phyloP scores from a whole-genome alignment of 30 jellyfish, hydroid and myxozoan species.

The Nemopilema nomurai region DNA sequence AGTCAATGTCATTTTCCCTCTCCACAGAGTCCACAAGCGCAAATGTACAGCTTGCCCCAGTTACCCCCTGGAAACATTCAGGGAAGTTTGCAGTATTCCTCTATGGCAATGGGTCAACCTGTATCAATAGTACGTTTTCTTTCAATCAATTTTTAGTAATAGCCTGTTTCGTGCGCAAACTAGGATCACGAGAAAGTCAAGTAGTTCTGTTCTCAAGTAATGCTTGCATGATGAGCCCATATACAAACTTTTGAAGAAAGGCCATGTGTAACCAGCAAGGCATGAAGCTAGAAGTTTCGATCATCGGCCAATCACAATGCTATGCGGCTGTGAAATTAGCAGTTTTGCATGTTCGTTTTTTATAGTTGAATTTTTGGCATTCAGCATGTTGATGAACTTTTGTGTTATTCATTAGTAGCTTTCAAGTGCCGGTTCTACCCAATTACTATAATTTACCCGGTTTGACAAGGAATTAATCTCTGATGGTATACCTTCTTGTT shows the following conservation, averaged over 20 bases:
- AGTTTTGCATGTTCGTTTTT: neutral
- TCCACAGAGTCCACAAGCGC: constrained; percentile 22
- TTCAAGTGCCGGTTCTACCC: no score
- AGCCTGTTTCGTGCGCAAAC: neutral
- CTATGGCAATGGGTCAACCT: constrained; percentile 32
- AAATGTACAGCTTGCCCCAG: constrained; percentile 33
- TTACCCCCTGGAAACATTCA: constrained; percentile 34
- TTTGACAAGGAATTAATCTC: no score
- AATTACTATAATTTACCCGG: no score
- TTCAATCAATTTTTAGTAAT: neutral
- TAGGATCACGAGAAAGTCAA: no score
- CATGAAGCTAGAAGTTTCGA: no score
- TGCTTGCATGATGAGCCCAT: no score
- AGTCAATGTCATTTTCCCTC: neutral
- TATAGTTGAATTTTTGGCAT: neutral
- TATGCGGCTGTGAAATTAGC: neutral
- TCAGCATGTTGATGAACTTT: no score
- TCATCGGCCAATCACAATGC: no score
- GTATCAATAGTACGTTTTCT: constrained; percentile 48
- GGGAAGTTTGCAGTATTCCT: constrained; percentile 26
- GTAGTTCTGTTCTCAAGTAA: neutral
- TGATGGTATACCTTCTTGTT: no score
- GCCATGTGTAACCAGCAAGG: no score
- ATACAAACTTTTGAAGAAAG: no score
- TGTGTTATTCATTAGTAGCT: no score